A percentile compares a stretch with the other conserved stretches of the same genome.
Evolutionary conservation across 2,113 vertebrate genomes (phyloP).

Genomic region (Etheostoma spectabile): DNA sequence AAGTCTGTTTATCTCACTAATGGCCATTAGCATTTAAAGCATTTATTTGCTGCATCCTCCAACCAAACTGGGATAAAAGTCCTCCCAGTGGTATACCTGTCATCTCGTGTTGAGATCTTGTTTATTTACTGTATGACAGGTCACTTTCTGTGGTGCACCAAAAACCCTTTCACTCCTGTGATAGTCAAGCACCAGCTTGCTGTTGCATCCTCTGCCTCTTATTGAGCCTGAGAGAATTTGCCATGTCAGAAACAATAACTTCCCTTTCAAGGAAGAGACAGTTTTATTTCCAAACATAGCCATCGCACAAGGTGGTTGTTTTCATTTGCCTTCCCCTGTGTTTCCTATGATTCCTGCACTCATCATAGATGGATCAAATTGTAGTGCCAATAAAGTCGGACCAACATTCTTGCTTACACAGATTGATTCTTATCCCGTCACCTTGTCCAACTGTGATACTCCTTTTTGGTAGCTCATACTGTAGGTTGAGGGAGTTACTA

Average conservation of each 20-base stretch:
- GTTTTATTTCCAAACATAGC: conserved; percentile 64
- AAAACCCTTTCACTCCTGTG: conserved; percentile 33
- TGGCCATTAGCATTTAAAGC: conserved; percentile 58
- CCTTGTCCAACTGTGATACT: conserved; percentile 3
- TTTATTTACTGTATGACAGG: not conserved
- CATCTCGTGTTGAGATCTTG: conserved; percentile 53
- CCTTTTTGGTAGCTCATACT: conserved; percentile 3
- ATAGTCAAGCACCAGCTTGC: conserved; percentile 44
- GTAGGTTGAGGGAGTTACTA: conserved; percentile 7
- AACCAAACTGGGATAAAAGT: conserved; percentile 50
- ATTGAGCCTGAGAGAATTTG: conserved; percentile 62
- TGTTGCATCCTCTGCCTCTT: conserved; percentile 43
- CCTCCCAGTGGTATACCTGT: conserved; percentile 51
- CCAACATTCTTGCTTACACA: conserved; percentile 19
- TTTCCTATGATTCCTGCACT: conserved; percentile 63
- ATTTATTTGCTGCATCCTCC: conserved; percentile 55
- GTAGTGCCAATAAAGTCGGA: conserved; percentile 47
- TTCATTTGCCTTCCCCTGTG: conserved; percentile 68
- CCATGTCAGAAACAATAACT: conserved; percentile 77
- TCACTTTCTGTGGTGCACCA: conserved; percentile 23
- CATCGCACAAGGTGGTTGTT: conserved; percentile 67
- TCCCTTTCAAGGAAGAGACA: conserved; percentile 61
- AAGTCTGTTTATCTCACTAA: conserved; percentile 48
- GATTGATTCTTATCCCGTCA: conserved; percentile 35
- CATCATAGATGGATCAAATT: conserved; percentile 62